Percentiles rank a stretch among this genome's conserved stretches.
phyloP scores from a whole-genome alignment of 1,140 invertebrate genomes.

The Charaxes varanes region DNA sequence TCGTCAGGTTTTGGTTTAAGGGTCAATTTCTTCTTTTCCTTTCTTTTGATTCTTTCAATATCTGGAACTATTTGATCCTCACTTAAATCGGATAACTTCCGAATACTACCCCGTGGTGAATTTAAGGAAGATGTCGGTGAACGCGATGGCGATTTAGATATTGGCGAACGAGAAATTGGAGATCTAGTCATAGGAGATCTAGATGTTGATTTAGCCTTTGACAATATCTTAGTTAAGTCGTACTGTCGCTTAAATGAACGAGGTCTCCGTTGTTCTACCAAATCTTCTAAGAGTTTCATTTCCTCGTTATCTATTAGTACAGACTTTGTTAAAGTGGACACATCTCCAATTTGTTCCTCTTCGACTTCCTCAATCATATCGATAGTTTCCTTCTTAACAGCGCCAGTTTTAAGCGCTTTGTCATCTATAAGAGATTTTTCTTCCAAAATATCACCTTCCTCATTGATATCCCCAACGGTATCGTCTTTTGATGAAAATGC shows the following conservation, averaged over 20 bases:
- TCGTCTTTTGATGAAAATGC: constrained; percentile 92
- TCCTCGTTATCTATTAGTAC: constrained; percentile 76
- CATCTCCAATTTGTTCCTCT: constrained; percentile 56
- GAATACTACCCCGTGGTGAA: constrained; percentile 68
- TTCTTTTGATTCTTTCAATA: constrained; percentile 72
- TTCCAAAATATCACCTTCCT: constrained; percentile 78
- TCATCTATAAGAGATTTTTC: constrained; percentile 74
- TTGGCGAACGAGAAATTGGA: constrained; percentile 58
- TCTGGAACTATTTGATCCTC: constrained; percentile 78
- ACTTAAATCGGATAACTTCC: constrained; percentile 70
- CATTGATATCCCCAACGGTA: constrained; percentile 81
- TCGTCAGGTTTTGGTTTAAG: constrained; percentile 65
- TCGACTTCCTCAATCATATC: constrained; percentile 75
- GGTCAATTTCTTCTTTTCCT: constrained; percentile 68
- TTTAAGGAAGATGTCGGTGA: constrained; percentile 71
- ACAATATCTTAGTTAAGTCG: constrained; percentile 60
- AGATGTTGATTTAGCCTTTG: constrained; percentile 50
- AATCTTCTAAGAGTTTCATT: constrained; percentile 68
- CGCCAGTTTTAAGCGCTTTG: constrained; percentile 30
- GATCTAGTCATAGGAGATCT: constrained; percentile 60
- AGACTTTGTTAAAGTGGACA: constrained; percentile 44
- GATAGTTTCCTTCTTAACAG: constrained; percentile 48
- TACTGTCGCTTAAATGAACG: constrained; percentile 69
- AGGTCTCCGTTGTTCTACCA: constrained; percentile 66
- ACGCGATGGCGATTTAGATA: constrained; percentile 70